Evolutionary conservation across 2,797 vertebrate species (phyloP).

Genomic region (Acridotheres tristis): DNA sequence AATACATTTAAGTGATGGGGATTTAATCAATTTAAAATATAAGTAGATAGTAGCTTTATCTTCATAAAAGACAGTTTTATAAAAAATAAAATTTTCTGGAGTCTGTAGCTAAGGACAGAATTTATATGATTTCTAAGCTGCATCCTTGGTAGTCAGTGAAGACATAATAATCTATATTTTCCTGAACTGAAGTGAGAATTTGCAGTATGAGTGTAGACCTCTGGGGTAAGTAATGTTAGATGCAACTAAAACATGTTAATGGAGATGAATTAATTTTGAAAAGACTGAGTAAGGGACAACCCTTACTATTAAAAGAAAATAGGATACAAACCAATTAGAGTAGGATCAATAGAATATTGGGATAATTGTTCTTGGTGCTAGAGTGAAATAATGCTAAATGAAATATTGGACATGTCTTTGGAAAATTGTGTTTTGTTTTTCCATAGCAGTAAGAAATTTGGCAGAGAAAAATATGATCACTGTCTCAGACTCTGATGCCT

Average conservation of each 20-base stretch:
- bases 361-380: background rate
- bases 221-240: background rate
- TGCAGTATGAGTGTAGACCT: background rate
- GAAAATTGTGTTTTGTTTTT: background rate
- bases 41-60: background rate
- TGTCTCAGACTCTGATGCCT: background rate
- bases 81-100: background rate
- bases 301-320: background rate
- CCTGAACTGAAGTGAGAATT: background rate
- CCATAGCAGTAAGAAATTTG: background rate
- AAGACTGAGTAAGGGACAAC: background rate
- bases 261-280: background rate
- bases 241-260: background rate
- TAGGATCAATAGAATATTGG: background rate
- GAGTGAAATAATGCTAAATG: background rate
- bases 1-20: background rate
- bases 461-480: background rate
- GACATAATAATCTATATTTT: background rate
- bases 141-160: background rate
- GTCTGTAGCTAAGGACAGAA: background rate
- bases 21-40: background rate
- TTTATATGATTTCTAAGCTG: background rate
- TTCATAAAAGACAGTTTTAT: background rate
- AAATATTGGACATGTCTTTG: background rate
- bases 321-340: background rate